phyloP scores from a whole-genome alignment of 2,888 invertebrate genomes.

The Malthinus flaveolus region DNA sequence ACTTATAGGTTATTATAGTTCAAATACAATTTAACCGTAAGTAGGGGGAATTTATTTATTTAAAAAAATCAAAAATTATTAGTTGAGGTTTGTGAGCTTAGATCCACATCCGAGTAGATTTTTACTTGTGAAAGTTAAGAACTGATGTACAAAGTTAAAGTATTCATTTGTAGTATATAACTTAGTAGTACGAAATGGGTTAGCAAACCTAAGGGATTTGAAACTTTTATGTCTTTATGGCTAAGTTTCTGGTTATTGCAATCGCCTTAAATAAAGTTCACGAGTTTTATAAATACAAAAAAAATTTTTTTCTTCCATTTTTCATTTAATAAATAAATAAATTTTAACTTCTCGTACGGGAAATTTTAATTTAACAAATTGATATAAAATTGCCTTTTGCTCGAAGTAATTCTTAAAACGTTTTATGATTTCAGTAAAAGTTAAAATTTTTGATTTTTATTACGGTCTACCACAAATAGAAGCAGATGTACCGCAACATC shows the following conservation, averaged over 20 bases:
- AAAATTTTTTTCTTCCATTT: too few species aligned
- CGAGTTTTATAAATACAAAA: too few species aligned
- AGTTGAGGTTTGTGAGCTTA: background rate
- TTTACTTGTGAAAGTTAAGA: conserved; percentile 15
- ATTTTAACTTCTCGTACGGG: too few species aligned
- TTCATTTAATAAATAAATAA: too few species aligned
- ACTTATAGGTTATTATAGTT: conserved; percentile 1
- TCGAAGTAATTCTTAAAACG: too few species aligned
- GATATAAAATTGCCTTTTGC: too few species aligned
- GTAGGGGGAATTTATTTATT: background rate
- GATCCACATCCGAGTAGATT: background rate
- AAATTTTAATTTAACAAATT: too few species aligned
- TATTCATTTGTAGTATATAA: conserved; percentile 21
- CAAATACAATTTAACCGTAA: background rate
- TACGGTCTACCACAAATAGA: too few species aligned
- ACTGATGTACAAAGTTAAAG: conserved; percentile 21
- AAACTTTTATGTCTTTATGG: conserved; percentile 16
- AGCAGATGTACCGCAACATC: too few species aligned
- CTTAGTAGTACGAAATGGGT: conserved; percentile 19
- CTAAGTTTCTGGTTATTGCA: conserved; percentile 14
- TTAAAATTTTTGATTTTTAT: too few species aligned
- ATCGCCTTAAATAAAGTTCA: background rate
- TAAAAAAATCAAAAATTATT: background rate
- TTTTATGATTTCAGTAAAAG: too few species aligned
- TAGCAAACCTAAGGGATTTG: conserved; percentile 18